Conservation (phyloP, 2,888 invertebrate species). For the Chironomus riparius region DNA sequence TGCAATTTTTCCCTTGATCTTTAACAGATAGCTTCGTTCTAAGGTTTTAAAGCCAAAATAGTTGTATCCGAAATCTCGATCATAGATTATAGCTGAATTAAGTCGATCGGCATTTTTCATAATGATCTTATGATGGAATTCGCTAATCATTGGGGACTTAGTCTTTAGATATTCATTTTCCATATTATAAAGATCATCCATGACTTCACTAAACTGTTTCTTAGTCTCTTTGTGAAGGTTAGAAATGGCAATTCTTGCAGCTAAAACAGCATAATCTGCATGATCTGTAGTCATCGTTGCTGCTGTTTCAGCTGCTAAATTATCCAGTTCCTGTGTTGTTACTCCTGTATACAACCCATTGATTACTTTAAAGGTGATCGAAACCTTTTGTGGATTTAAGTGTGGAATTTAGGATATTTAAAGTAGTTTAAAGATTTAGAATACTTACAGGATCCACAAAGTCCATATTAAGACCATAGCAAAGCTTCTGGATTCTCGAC, state of each 20-base stretch:
- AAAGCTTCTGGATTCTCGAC: slow-evolving; percentile 86
- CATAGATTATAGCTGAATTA: slow-evolving; percentile 86
- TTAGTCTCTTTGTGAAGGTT: slow-evolving; percentile 98
- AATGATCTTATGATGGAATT: slow-evolving; percentile 64
- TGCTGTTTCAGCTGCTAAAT: slow-evolving; percentile 96
- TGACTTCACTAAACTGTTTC: slow-evolving; percentile 71
- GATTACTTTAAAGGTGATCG: slow-evolving; percentile 85
- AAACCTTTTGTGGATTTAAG: slow-evolving; percentile 50
- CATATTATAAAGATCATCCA: slow-evolving; percentile 69
- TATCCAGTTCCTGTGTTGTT: slow-evolving; percentile 93
- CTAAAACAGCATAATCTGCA: slow-evolving; percentile 88
- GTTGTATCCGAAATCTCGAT: slow-evolving; percentile 85
- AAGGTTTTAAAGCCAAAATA: slow-evolving; percentile 95
- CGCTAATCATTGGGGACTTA: slow-evolving; percentile 73
- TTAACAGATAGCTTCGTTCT: slow-evolving; percentile 81
- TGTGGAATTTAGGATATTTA: too few relatives aligned
- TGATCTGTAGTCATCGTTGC: slow-evolving; percentile 96
- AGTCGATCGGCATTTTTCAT: slow-evolving; percentile 70
- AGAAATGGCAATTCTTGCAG: slow-evolving; percentile 88
- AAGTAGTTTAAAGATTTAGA: too few relatives aligned
- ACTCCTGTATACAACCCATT: slow-evolving; percentile 93
- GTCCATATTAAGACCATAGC: slow-evolving; percentile 91
- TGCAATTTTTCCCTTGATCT: slow-evolving; percentile 75
- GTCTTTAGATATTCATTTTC: slow-evolving; percentile 58
- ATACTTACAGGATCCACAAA: slow-evolving; percentile 90